phyloP scores from a whole-genome alignment of 2,797 vertebrate species.

The Spea hammondii region DNA sequence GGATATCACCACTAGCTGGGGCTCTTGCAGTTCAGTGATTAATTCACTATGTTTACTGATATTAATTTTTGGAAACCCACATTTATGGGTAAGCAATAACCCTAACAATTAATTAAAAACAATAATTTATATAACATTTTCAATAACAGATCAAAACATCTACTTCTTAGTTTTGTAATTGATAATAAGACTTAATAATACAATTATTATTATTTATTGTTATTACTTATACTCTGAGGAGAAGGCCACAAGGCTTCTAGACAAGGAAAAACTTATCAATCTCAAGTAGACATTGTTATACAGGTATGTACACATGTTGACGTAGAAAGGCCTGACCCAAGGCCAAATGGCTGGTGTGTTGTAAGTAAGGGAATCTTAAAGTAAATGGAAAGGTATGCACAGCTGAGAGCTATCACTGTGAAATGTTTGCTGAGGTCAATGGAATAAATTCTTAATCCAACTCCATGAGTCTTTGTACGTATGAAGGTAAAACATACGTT shows the following conservation, averaged over 20 bases:
- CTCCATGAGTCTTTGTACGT: not conserved
- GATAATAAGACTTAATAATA: too few species aligned
- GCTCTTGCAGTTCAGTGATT: too few species aligned
- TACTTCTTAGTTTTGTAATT: too few species aligned
- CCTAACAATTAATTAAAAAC: too few species aligned
- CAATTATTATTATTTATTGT: too few species aligned
- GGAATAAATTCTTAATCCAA: constrained; percentile 31
- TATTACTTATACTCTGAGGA: not conserved
- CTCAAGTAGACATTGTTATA: constrained; percentile 21
- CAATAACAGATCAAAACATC: too few species aligned
- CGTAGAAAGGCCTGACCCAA: constrained; percentile 17
- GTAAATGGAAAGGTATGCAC: constrained; percentile 34
- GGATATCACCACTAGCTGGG: too few species aligned
- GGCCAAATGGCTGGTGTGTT: constrained; percentile 23
- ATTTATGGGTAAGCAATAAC: too few species aligned
- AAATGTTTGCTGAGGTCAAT: constrained; percentile 26
- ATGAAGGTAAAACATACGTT: not conserved
- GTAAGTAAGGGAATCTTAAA: constrained; percentile 15
- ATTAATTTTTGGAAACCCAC: too few species aligned
- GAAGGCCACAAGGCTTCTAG: not conserved
- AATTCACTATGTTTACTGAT: too few species aligned
- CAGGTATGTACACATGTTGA: constrained; percentile 25
- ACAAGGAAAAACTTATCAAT: constrained; percentile 19
- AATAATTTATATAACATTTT: too few species aligned
- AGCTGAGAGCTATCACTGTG: constrained; percentile 25